phyloP scores from a whole-genome alignment of 2,113 vertebrate genomes.

The Anolis sagrei region DNA sequence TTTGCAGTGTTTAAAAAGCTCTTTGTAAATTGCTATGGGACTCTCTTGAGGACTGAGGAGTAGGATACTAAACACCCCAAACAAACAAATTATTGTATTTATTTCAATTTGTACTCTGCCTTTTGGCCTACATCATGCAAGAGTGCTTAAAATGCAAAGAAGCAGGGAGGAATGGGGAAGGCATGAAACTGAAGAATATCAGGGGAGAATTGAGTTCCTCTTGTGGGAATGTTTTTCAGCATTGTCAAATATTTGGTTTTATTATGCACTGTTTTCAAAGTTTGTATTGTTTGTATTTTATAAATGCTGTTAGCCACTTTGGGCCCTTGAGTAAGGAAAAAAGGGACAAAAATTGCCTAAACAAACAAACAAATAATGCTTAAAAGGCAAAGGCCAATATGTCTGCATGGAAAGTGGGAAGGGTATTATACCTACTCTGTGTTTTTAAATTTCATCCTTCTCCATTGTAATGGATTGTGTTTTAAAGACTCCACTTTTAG shows the following conservation, averaged over 20 bases:
- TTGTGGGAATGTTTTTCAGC: not conserved
- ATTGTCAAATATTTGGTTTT: too few relatives aligned
- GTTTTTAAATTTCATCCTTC: not conserved
- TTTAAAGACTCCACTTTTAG: not conserved
- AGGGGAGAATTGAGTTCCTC: not conserved
- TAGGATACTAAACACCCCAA: not conserved
- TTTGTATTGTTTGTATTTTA: too few relatives aligned
- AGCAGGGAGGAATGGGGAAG: not conserved
- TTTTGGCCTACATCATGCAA: not conserved
- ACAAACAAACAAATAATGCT: not conserved
- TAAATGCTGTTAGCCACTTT: too few relatives aligned
- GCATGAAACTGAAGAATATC: not conserved
- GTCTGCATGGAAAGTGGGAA: not conserved
- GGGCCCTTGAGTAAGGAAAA: too few relatives aligned
- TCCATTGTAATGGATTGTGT: not conserved
- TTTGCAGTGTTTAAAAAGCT: not conserved
- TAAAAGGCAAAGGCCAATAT: not conserved
- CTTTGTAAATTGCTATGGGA: not conserved
- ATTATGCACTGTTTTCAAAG: too few relatives aligned
- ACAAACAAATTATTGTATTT: not conserved
- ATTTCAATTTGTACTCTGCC: not conserved
- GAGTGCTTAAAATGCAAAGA: not conserved
- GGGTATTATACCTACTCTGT: not conserved
- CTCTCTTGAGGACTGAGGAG: not conserved
- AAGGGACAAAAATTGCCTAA: too few relatives aligned